phyloP scores from a whole-genome alignment of 1,140 invertebrate genomes.

The Cephus cinctus region DNA sequence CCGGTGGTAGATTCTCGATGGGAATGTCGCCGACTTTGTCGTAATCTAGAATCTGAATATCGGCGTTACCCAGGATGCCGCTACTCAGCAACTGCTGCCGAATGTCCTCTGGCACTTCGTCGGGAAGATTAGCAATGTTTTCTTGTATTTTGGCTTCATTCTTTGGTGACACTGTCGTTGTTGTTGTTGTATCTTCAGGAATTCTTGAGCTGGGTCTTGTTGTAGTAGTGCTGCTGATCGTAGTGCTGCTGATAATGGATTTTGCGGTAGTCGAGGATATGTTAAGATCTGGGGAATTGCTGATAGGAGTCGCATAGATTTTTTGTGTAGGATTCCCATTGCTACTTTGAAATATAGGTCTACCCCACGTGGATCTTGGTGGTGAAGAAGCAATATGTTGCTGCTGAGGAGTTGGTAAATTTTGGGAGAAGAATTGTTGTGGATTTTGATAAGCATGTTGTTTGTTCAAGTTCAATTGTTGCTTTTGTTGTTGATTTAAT shows the following conservation, averaged over 20 bases:
- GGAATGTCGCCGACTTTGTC: conserved; percentile 86
- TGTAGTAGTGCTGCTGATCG: conserved; percentile 21
- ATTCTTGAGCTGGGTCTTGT: conserved; percentile 28
- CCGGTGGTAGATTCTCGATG: conserved; percentile 79
- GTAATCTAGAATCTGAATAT: conserved; percentile 82
- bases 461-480: conserved; percentile 17
- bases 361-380: conserved; percentile 39
- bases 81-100: conserved; percentile 79
- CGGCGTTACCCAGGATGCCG: conserved; percentile 81
- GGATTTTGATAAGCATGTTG: too few species aligned
- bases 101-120: conserved; percentile 84
- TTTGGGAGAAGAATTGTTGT: conserved; percentile 37
- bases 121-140: conserved; percentile 66
- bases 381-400: conserved; percentile 16
- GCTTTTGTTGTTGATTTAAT: conserved; percentile 24
- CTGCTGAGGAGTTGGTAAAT: conserved; percentile 29
- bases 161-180: conserved; percentile 39
- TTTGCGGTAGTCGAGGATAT: conserved; percentile 23
- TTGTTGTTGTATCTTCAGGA: conserved; percentile 26
- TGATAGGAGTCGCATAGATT: conserved; percentile 46
- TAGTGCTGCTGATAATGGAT: conserved; percentile 17
- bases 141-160: conserved; percentile 58
- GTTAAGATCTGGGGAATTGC: conserved; percentile 21
- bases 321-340: conserved; percentile 33
- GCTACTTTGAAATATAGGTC: conserved; percentile 26